Evolutionary conservation across 30 jellyfish, hydroid and myxozoan genomes (phyloP).

Genomic region (Cassiopea xamachana): DNA sequence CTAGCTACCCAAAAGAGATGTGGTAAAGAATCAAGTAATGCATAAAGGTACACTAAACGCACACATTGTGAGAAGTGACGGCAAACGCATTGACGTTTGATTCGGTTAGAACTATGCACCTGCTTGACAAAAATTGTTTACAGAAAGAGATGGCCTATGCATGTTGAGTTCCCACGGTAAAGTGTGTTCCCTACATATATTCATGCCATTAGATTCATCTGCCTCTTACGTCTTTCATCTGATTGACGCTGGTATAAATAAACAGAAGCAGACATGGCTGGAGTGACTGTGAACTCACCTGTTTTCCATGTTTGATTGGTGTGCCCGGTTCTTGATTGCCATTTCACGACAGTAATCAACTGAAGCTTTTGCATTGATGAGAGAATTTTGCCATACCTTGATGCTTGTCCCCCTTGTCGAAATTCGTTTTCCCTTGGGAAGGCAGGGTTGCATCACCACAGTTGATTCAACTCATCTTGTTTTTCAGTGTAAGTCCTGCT

Average conservation of each 20-base stretch:
- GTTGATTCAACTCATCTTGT: too few relatives aligned
- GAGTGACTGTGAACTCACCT: not conserved
- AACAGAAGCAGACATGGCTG: constrained; percentile 28
- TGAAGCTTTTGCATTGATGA: not conserved
- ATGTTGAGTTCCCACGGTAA: constrained; percentile 40
- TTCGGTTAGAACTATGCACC: not conserved
- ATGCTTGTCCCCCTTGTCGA: too few relatives aligned
- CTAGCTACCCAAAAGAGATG: too few relatives aligned
- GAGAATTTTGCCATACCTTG: not conserved
- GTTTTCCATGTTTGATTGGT: constrained; percentile 10
- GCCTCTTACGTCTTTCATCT: constrained; percentile 30
- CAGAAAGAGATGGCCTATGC: constrained; percentile 4
- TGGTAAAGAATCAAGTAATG: too few relatives aligned
- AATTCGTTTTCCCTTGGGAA: too few relatives aligned
- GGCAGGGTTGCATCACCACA: too few relatives aligned
- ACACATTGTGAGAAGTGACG: not conserved
- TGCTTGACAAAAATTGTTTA: not conserved
- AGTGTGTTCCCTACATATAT: constrained; percentile 32
- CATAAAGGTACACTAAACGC: not conserved
- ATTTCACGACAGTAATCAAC: not conserved
- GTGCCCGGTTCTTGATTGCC: not conserved
- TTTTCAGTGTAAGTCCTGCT: too few relatives aligned
- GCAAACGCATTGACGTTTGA: not conserved
- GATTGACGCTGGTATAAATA: constrained; percentile 31
- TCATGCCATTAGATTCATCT: constrained; percentile 17